Base-by-base conservation (phyloP, 2,888 invertebrate species). In the Hybos culiciformis region DNA sequence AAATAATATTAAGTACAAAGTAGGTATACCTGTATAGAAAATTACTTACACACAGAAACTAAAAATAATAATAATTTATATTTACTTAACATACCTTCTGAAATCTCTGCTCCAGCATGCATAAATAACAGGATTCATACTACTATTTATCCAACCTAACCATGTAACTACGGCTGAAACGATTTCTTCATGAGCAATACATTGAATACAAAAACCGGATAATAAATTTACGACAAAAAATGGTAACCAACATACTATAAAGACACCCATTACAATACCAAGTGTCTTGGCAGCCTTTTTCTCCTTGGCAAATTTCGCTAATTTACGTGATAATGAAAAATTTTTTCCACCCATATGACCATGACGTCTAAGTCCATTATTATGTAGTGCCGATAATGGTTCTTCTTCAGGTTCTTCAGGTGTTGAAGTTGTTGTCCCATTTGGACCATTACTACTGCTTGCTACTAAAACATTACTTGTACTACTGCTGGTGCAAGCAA, bases 61-160 rank as follows among this genome's bases (percentile, higher is more conserved):
- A n/a, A n/a, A n/a, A 12, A 29, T 37, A 23, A 17, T 20, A 18
- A 17, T 36, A 33, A 32, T 20, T 29, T 24, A 20, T 2, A 29
- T 6, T 3, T 26, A 33, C 34, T 15, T 8, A 36, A 51, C 74
- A 72, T 62, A 88, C 88, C 90, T 83, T 69, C 90, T 74, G 64
- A 96, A 96, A 68, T 96, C 96, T 58, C 90, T 75, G 70, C 92
- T 93, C 84, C 94, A 94, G 62, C 92, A 91, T n/a, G 94, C 94
- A 66, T 96, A 96, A 60, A 96, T 96, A 52, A 94, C 88, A 0
- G 94, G 94, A 71, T 92, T 92, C 91, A 92, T 92, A 48, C 88
- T 85, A 37, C 90, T 90, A 68, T 92, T 92, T 64, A 91, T 86
- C 91, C 91, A 92, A 41, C 92, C 92, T 33, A 91, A 74, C 92